Evolutionary conservation across 2,888 invertebrate species (phyloP).

Genomic region (Cordilura impudica): DNA sequence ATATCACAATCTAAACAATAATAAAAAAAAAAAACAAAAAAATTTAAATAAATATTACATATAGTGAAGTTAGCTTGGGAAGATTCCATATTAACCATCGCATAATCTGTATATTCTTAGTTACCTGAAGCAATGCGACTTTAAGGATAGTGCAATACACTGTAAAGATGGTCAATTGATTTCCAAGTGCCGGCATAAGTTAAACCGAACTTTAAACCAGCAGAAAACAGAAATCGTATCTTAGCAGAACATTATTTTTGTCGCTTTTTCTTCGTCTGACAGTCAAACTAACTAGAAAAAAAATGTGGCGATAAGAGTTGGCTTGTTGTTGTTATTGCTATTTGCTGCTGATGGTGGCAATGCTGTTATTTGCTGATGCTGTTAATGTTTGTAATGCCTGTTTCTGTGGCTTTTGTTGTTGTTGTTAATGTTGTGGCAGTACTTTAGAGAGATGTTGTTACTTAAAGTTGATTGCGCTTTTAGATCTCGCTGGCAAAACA

Average conservation of each 20-base stretch:
- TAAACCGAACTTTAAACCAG: conserved; percentile 13
- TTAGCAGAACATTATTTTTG: conserved; percentile 54
- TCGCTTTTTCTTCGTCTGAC: conserved; percentile 50
- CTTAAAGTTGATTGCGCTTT: conserved; percentile 63
- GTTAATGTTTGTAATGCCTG: not conserved
- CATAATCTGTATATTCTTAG: conserved; percentile 30
- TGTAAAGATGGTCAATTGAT: conserved; percentile 53
- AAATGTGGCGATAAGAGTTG: conserved; percentile 54
- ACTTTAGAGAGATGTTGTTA: conserved; percentile 31
- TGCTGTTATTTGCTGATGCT: conserved; percentile 16
- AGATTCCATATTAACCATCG: conserved; percentile 23
- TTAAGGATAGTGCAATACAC: conserved; percentile 31
- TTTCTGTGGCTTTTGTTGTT: conserved; percentile 36
- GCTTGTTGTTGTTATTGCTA: conserved; percentile 13
- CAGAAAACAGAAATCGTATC: conserved; percentile 37
- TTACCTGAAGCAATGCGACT: conserved; percentile 31
- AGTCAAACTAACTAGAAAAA: conserved; percentile 49
- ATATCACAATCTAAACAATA: too few relatives aligned
- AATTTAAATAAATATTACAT: too few relatives aligned
- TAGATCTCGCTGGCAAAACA: conserved; percentile 72
- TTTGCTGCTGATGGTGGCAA: conserved; percentile 16
- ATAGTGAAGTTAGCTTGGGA: too few relatives aligned
- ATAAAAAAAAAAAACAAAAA: too few relatives aligned
- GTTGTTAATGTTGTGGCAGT: conserved; percentile 18
- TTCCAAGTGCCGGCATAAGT: conserved; percentile 24